Percentiles rank a stretch among this genome's conserved stretches.
phyloP scores from a whole-genome alignment of 2,113 vertebrate species.

The Neogale vison region DNA sequence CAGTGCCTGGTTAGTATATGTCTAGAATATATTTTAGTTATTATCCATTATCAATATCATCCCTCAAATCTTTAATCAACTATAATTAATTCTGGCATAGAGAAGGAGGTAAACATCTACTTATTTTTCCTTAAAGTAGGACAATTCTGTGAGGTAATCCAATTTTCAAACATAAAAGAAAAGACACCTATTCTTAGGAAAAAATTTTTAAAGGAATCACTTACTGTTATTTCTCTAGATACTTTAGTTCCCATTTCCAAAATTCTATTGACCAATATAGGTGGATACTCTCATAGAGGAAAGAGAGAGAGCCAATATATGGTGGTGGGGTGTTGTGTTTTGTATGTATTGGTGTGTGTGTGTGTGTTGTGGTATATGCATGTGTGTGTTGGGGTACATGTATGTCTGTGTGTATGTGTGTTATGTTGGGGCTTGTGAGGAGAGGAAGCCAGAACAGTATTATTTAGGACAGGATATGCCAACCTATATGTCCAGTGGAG shows the following conservation, averaged over 20 bases:
- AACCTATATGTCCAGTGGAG: neutral
- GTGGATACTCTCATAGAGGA: neutral
- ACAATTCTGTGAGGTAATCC: neutral
- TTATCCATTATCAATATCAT: neutral
- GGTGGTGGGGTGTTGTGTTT: neutral
- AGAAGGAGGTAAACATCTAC: neutral
- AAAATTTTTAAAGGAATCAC: neutral
- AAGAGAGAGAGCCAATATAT: neutral
- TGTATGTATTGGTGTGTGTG: neutral
- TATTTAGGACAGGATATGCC: neutral
- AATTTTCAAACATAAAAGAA: neutral
- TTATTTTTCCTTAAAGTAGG: neutral
- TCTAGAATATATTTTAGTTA: neutral
- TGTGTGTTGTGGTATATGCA: neutral
- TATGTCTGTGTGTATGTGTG: neutral
- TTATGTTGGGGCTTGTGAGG: neutral
- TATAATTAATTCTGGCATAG: neutral
- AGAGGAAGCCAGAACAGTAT: neutral
- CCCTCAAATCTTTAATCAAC: conserved; percentile 34
- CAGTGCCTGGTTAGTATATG: neutral
- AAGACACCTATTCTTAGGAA: neutral
- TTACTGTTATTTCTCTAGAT: neutral
- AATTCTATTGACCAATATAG: neutral
- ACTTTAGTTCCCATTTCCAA: neutral
- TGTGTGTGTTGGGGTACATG: neutral